phyloP scores from a whole-genome alignment of 2,797 vertebrate genomes.

The Hydrocynus forskahlii region DNA sequence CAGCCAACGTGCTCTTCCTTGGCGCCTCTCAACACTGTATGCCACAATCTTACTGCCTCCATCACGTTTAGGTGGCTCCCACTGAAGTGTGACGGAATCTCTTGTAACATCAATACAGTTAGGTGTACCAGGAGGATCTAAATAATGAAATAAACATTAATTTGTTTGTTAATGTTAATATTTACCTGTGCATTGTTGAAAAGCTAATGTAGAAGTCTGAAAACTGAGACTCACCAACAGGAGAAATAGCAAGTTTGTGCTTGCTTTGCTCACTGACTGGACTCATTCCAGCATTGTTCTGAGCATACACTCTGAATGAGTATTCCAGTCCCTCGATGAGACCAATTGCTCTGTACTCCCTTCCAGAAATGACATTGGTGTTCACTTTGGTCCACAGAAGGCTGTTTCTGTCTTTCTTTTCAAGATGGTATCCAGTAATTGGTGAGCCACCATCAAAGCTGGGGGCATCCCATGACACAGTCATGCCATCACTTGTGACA shows the following conservation, averaged over 20 bases:
- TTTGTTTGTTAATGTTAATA: not conserved
- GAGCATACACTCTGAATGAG: conserved; percentile 92
- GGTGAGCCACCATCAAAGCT: conserved; percentile 94
- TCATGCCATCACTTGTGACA: conserved; percentile 94
- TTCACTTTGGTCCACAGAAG: conserved; percentile 96
- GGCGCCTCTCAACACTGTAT: conserved; percentile 95
- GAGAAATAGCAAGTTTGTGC: conserved; percentile 92
- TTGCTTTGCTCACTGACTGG: conserved; percentile 94
- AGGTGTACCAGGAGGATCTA: conserved; percentile 95
- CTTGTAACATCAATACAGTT: conserved; percentile 96
- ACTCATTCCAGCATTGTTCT: conserved; percentile 95
- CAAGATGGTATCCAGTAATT: conserved; percentile 92
- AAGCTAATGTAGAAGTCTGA: not conserved
- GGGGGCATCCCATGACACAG: conserved; percentile 93
- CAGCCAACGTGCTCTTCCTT: conserved; percentile 90
- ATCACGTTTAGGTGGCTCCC: conserved; percentile 90
- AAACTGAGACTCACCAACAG: conserved; percentile 89
- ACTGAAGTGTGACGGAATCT: conserved; percentile 95
- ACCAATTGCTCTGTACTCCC: conserved; percentile 91
- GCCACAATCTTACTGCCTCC: conserved; percentile 96
- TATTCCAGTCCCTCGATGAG: conserved; percentile 95
- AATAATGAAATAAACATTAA: conserved; percentile 22
- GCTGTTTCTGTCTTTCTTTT: conserved; percentile 99
- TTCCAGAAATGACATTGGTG: conserved; percentile 86
- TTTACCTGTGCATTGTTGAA: not conserved